Evolutionary conservation across 2,888 invertebrate species (phyloP), one percentile per base, ranked within the genome.

Genomic region (Psylliodes chrysocephalus): DNA sequence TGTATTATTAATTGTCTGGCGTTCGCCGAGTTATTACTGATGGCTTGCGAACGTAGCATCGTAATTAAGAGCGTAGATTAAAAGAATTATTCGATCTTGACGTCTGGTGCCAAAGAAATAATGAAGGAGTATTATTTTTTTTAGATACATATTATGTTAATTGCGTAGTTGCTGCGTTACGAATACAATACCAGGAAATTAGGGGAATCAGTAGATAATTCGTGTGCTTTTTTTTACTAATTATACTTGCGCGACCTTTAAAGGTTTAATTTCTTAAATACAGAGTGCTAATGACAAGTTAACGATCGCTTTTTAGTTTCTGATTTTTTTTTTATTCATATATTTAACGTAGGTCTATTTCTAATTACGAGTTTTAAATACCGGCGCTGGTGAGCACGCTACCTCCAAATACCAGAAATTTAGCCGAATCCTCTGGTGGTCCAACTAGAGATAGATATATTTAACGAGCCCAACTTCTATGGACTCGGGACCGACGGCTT

Each of bases 11-110:
- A n/a, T n/a, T 52, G 35, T 28, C 14, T 28, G 15, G 22, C 18
- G 6, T n/a, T 17, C 54, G 28, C 18, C 54, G n/a, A 54, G 25
- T 42, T 42, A 54, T 54, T 54, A 54, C 19, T 33, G 10, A 51
- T 10, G n/a, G 28, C 8, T 15, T 49, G 49, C 7, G 14, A 1
- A 35, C 22, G 19, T 19, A 28, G 12, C 0, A 12, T 49, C 14
- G 15, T 46, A 46, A 22, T 22, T 46, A 12, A 18, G 33, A 10
- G 7, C 18, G 3, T 17, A 1, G 18, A 49, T 49, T 30, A 33
- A 35, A 35, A 35, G 35, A 35, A 35, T 35, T 35, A 35, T 35
- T 35, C 35, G 35, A 14, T 14, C 35, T 35, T 35, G 35, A 35
- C n/a, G 35, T 35, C 35, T 35, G 35, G 35, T 35, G 35, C 35